Conservation (phyloP, 37 sponge, comb jelly and placozoan genomes). For the Halisarca cf. caerulea region DNA sequence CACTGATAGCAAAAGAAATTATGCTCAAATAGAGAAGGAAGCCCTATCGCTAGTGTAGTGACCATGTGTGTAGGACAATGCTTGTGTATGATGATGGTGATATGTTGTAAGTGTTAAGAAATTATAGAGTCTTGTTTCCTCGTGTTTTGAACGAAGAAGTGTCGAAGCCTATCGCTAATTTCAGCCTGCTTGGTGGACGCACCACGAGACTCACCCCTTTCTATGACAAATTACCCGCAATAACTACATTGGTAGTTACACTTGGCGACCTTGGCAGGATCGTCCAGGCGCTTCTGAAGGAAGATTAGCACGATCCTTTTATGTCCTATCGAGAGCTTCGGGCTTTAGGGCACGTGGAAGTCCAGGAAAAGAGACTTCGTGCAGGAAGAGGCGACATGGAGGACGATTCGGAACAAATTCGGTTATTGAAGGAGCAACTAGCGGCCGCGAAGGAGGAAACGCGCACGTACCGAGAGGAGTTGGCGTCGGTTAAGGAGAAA, state of each 20-base stretch:
- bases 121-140: too few species aligned
- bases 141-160: too few species aligned
- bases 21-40: too few species aligned
- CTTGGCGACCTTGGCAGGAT: constrained; percentile 11
- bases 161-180: too few species aligned
- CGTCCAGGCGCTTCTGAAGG: neutral
- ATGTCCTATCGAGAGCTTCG: neutral
- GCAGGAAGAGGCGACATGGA: neutral
- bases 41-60: too few species aligned
- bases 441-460: neutral
- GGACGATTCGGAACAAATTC: neutral
- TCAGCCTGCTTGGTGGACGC: too few species aligned
- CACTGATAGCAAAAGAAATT: too few species aligned
- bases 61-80: too few species aligned
- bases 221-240: neutral
- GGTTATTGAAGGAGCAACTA: neutral
- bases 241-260: constrained; percentile 16
- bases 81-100: too few species aligned
- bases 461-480: neutral
- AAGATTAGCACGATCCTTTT: neutral
- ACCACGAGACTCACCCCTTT: too few species aligned
- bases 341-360: neutral
- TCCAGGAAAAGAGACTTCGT: neutral
- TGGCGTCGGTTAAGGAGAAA: neutral
- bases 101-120: too few species aligned